Conservation (phyloP, 2,888 invertebrate genomes). For the Sarcophaga rosellei region DNA sequence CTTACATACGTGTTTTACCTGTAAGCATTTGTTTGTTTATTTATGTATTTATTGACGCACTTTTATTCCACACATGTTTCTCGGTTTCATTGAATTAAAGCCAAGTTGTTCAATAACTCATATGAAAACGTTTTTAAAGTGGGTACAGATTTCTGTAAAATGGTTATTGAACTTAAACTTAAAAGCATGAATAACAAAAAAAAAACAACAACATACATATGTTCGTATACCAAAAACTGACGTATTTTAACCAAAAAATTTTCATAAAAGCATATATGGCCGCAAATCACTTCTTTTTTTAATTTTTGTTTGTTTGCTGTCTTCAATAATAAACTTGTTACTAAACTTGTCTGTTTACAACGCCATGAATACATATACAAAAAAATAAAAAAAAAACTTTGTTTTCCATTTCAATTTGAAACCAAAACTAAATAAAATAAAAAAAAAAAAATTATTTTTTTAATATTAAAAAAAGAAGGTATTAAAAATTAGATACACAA, state of each 20-base stretch:
- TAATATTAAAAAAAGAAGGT: too few species aligned
- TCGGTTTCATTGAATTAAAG: slow-evolving; percentile 52
- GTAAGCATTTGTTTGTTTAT: neutral
- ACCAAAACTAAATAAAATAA: slow-evolving; percentile 14
- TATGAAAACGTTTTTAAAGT: slow-evolving; percentile 49
- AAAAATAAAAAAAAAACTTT: slow-evolving; percentile 14
- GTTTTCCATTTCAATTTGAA: slow-evolving; percentile 40
- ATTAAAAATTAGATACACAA: neutral
- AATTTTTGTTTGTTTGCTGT: neutral
- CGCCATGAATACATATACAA: slow-evolving; percentile 8
- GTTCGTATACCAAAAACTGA: neutral
- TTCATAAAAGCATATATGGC: slow-evolving; percentile 7
- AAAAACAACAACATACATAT: slow-evolving; percentile 1
- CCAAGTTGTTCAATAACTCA: slow-evolving; percentile 65
- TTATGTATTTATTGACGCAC: neutral
- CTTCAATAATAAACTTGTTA: slow-evolving; percentile 47
- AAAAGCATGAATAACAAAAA: slow-evolving; percentile 16
- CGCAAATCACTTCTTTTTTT: neutral
- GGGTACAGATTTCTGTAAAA: slow-evolving; percentile 38
- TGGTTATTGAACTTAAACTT: slow-evolving; percentile 69
- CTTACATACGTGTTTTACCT: slow-evolving; percentile 29
- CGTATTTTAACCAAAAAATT: slow-evolving; percentile 19
- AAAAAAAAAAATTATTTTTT: neutral
- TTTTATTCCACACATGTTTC: slow-evolving; percentile 35
- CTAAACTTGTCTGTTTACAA: slow-evolving; percentile 17